Evolutionary conservation across 2,113 vertebrate species (phyloP).

Genomic region (Empidonax alnorum): DNA sequence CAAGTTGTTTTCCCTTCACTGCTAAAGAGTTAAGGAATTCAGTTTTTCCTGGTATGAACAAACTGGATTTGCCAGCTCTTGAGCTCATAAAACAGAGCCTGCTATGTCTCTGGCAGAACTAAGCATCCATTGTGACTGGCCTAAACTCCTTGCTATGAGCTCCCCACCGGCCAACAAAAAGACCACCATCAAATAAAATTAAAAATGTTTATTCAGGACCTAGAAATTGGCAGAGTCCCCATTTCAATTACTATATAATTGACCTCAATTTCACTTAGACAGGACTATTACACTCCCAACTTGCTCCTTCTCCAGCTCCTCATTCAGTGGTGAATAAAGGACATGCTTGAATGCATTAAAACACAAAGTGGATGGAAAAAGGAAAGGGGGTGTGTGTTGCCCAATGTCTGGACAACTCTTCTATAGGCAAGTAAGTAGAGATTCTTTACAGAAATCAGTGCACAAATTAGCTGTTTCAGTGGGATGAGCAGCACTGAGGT

Average conservation of each 20-base stretch:
- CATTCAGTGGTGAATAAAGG: background rate
- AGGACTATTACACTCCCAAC: background rate
- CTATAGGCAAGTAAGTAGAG: background rate
- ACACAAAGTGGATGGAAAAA: background rate
- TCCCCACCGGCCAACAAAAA: background rate
- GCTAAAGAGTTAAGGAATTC: background rate
- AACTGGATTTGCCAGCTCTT: slow-evolving; percentile 17
- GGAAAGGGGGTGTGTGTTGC: background rate
- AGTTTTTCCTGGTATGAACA: background rate
- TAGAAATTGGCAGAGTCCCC: slow-evolving; percentile 19
- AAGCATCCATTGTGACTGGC: slow-evolving; percentile 34
- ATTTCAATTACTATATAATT: slow-evolving; percentile 58
- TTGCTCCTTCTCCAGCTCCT: slow-evolving; percentile 17
- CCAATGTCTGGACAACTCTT: background rate
- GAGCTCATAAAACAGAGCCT: slow-evolving; percentile 34
- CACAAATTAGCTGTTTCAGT: background rate
- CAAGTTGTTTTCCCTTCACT: background rate
- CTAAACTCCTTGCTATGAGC: slow-evolving; percentile 23
- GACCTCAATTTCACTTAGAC: slow-evolving; percentile 34
- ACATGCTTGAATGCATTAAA: background rate
- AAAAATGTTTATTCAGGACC: slow-evolving; percentile 16
- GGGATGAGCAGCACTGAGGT: background rate
- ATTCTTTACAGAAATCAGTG: background rate
- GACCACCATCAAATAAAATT: slow-evolving; percentile 24
- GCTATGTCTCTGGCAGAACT: slow-evolving; percentile 54